Evolutionary conservation across 2,888 invertebrate genomes (phyloP), one percentile per base, ranked within the genome.

Genomic region (Stenotaenia linearis): DNA sequence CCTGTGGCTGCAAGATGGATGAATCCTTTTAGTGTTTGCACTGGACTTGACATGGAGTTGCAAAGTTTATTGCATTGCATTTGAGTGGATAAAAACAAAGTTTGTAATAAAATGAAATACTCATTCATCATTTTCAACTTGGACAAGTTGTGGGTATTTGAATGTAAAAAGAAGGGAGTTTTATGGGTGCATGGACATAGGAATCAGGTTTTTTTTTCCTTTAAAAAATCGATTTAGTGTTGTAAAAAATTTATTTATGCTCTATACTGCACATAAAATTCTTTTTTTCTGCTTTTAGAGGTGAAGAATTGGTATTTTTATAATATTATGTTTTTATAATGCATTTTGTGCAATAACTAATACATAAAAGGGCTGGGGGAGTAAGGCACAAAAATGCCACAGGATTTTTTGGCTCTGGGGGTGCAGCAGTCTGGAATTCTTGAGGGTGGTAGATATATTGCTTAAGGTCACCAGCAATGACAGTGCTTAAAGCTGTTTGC

Each of bases 11-110:
- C 75, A 75, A 75, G 75, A 37, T 75, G n/a, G 75, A 75, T 35
- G 75, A 75, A 75, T 25, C 32, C 75, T 75, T 75, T 37, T 75
- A 37, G 37, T 25, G 75, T 37, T 75, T 32, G 18, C 28, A 75
- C 6, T 32, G 32, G 75, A 35, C 32, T 75, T 75, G 75, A 18
- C 18, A 75, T n/a, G 6, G 3, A 75, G 75, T 37, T 35, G 18
- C 6, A 18, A n/a, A 23, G 30, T n/a, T 75, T 32, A 35, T 75
- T 75, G 28, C 28, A 74, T 30, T 6, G 25, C 4, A 12, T 37
- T 75, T 75, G 25, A 25, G 25, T 25, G 37, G 37, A 75, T 75
- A 37, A 37, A 75, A 75, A 35, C 32, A 75, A 75, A 75, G 32
- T 75, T 56, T 56, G 56, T 10, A 69, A 69, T 69, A 69, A 56